Conservation (phyloP, 2,888 invertebrate species). For the Neria commutata region DNA sequence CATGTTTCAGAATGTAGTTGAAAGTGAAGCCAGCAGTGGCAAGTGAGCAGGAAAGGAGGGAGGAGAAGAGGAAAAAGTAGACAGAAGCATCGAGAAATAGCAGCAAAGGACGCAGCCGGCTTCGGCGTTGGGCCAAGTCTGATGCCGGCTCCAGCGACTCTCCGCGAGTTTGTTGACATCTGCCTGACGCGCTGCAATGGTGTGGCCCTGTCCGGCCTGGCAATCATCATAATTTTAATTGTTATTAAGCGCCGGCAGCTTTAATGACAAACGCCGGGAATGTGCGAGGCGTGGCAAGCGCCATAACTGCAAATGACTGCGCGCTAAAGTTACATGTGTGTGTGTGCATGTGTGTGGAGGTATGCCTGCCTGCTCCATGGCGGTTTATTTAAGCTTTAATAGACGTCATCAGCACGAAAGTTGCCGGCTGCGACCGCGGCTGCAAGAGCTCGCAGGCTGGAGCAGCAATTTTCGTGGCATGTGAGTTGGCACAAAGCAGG, state of each 20-base stretch:
- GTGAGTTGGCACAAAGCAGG: no score
- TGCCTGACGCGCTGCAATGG: conserved; percentile 7
- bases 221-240: conserved; percentile 13
- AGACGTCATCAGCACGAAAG: neutral
- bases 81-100: neutral
- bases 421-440: neutral
- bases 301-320: neutral
- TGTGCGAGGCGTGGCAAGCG: neutral
- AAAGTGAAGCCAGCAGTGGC: conserved; percentile 19
- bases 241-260: conserved; percentile 10
- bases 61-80: neutral
- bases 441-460: neutral
- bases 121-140: no score
- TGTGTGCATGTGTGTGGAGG: no score
- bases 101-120: conserved; percentile 1
- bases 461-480: neutral
- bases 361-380: neutral
- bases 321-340: no score
- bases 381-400: neutral
- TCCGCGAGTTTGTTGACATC: neutral
- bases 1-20: conserved; percentile 33
- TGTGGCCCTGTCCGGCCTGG: no score
- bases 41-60: neutral
- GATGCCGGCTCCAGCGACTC: no score
- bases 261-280: conserved; percentile 4